Evolutionary conservation across 2,113 vertebrate species (phyloP).

Genomic region (Pelobates fuscus): DNA sequence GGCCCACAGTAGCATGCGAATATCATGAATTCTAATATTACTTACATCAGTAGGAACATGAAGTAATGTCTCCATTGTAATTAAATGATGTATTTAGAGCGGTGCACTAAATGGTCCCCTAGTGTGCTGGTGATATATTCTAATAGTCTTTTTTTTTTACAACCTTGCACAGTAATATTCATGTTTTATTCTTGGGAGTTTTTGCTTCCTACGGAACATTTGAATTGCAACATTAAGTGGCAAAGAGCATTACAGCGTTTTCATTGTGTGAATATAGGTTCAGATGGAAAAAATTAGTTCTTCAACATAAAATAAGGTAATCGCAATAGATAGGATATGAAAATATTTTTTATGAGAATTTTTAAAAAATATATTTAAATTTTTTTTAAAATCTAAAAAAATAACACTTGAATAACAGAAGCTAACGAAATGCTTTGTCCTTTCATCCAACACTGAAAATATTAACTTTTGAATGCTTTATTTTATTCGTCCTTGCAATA

Average conservation of each 20-base stretch:
- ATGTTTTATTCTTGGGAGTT: conserved; percentile 94
- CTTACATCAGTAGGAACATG: conserved; percentile 99
- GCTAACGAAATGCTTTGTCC: no score
- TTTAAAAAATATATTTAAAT: background rate
- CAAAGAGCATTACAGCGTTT: conserved; percentile 86
- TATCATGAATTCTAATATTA: conserved; percentile 99
- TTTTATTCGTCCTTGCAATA: no score
- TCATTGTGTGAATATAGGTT: conserved; percentile 78
- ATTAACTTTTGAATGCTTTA: no score
- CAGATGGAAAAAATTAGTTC: conserved; percentile 65
- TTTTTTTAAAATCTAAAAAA: background rate
- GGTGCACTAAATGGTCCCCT: conserved; percentile 95
- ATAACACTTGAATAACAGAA: no score
- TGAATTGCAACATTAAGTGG: conserved; percentile 94
- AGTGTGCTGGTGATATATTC: conserved; percentile 94
- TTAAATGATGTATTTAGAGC: conserved; percentile 95
- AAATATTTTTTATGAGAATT: conserved; percentile 67
- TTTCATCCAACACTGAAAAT: no score
- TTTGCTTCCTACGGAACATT: conserved; percentile 83
- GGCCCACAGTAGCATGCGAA: conserved; percentile 94
- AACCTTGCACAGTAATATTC: conserved; percentile 88
- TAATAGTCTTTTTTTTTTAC: conserved; percentile 92
- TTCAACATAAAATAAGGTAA: conserved; percentile 77
- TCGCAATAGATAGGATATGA: conserved; percentile 74
- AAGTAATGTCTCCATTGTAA: conserved; percentile 96